Conservation (phyloP, 2,888 invertebrate genomes). For the Eremobia ochroleuca region DNA sequence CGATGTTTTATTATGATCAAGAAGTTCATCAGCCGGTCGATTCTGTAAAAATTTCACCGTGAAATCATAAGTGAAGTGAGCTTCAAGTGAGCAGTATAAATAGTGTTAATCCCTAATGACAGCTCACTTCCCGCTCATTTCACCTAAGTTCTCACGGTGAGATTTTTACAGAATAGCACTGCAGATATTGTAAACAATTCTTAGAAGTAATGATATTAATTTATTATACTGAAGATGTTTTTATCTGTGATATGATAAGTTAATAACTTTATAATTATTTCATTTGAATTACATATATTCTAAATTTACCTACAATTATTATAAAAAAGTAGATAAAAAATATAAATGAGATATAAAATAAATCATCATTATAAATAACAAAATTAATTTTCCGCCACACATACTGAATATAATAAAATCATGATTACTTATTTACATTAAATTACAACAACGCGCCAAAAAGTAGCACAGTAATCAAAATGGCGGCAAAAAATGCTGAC, state of each 20-base stretch:
- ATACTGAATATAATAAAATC: not conserved
- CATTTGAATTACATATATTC: not conserved
- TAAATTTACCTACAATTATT: not conserved
- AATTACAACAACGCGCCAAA: slow-evolving; percentile 18
- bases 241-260: not conserved
- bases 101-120: no score
- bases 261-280: not conserved
- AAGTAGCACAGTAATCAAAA: slow-evolving; percentile 30
- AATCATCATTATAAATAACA: not conserved
- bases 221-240: not conserved
- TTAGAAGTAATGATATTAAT: not conserved
- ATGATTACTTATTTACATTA: slow-evolving; percentile 13
- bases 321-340: not conserved
- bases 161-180: no score
- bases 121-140: no score
- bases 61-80: no score
- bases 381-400: not conserved
- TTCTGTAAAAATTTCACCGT: no score
- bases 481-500: slow-evolving; percentile 38
- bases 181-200: slow-evolving; percentile 20
- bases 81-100: no score
- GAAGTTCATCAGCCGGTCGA: no score
- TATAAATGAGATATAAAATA: no score
- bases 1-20: slow-evolving; percentile 21
- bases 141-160: no score